Evolutionary conservation across 2,888 invertebrate genomes (phyloP), one percentile per base, ranked within the genome.

Genomic region (Tryphoninae sp.): DNA sequence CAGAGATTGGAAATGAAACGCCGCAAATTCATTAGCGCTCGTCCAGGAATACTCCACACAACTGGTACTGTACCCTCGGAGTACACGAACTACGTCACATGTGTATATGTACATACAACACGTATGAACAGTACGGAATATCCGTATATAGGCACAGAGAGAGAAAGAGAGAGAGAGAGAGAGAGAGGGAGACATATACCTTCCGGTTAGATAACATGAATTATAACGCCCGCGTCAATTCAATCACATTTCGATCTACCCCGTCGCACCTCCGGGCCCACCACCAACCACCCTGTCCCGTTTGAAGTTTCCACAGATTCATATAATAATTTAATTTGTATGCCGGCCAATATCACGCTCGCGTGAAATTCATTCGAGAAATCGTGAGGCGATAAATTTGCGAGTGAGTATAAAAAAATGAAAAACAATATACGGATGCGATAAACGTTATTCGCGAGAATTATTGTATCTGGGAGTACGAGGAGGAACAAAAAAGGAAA

Each of bases 11-110:
- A 65, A 79, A 82, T 80, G 82, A 82, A 82, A 82, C 80, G 64
- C 69, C 40, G 74, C 73, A 73, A 79, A 82, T 82, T 82, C 82
- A 82, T 82, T 82, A 82, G 82, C 82, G 82, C 76, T 73, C 68
- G 73, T 74, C 77, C 69, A 45, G 59, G 77, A 80, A 71, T 72
- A 64, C 58, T 62, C 73, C 64, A 26, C 67, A 53, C 58, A 45
- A 65, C 42, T 71, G 53, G 71, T 59, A 40, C 61, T 65, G 23
- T 33, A 33, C 13, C 19, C 22, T n/a, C 33, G 8, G n/a, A 8
- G 13, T 33, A 59, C 45, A 49, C 8, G 33, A 22, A 58, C 42
- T 40, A 9, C 45, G 4, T 53, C 19, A 53, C 26, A 26, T 26
- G 19, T 45, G 42, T 19, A 67, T 40, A 53, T 69, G 42, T 45